Evolutionary conservation across 1,140 invertebrate genomes (phyloP).

Genomic region (Macrostomum lignano): DNA sequence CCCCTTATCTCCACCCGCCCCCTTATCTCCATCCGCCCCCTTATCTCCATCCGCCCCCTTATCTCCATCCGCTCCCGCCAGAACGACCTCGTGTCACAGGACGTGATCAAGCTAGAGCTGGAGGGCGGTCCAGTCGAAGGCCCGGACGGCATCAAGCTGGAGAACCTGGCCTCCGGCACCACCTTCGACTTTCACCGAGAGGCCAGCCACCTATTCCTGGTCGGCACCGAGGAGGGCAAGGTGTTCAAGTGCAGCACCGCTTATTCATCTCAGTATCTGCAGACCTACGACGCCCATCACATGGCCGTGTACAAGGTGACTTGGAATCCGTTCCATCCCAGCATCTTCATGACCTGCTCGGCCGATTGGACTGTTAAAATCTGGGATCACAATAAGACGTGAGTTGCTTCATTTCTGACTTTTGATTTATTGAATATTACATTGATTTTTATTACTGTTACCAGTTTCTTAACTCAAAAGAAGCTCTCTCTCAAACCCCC

Average conservation of each 20-base stretch:
- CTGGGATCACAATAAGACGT: conserved; percentile 43
- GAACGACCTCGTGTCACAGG: conserved; percentile 22
- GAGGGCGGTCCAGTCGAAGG: conserved; percentile 16
- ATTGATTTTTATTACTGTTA: no score
- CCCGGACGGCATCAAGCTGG: conserved; percentile 21
- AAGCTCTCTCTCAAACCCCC: no score
- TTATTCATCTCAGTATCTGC: conserved; percentile 47
- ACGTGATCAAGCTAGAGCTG: conserved; percentile 18
- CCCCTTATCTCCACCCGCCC: no score
- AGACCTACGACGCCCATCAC: conserved; percentile 48
- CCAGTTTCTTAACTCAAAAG: no score
- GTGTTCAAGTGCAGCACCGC: conserved; percentile 60
- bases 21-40: no score
- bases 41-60: no score
- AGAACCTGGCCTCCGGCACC: conserved; percentile 42
- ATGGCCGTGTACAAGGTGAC: conserved; percentile 57
- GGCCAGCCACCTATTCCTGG: conserved; percentile 45
- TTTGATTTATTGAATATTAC: no score
- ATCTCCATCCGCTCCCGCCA: no score
- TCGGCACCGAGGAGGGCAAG: conserved; percentile 64
- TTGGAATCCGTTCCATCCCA: conserved; percentile 56
- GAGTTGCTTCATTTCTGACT: no score
- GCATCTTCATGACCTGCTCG: conserved; percentile 59
- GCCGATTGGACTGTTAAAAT: conserved; percentile 76
- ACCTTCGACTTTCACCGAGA: conserved; percentile 57